Evolutionary conservation across 2,113 vertebrate species (phyloP).

Genomic region (Paedocypris sp.): DNA sequence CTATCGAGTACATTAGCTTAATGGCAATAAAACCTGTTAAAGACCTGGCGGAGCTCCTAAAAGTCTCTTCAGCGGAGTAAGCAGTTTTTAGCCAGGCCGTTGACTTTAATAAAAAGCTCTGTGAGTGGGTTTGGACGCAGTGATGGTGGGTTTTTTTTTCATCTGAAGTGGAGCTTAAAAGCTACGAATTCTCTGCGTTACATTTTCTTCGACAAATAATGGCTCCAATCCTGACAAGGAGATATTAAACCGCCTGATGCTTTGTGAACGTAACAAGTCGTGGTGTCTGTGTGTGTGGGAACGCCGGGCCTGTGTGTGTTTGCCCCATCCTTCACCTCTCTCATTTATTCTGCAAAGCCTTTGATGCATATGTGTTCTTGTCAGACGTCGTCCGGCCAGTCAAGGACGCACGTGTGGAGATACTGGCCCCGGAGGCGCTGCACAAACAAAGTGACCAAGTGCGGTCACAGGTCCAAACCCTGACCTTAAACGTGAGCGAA

Average conservation of each 20-base stretch:
- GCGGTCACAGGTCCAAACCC: constrained; percentile 52
- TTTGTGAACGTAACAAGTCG: neutral
- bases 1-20: constrained; percentile 13
- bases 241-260: no score
- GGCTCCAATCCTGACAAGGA: no score
- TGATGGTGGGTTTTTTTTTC: neutral
- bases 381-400: constrained; percentile 43
- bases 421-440: constrained; percentile 18
- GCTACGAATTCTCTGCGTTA: neutral
- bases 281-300: constrained; percentile 25
- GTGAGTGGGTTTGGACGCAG: neutral
- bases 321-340: constrained; percentile 57
- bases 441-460: constrained; percentile 59
- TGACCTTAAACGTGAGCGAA: neutral
- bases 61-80: neutral
- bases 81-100: neutral
- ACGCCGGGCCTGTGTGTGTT: constrained; percentile 43
- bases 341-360: constrained; percentile 55
- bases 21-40: constrained; percentile 22
- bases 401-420: constrained; percentile 60
- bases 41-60: neutral
- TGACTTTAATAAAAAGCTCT: constrained; percentile 2
- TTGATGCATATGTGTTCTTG: constrained; percentile 15
- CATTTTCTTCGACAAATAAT: no score
- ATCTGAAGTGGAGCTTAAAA: neutral